These are phyloP conservation scores for Bettongia penicillata DNA, from an alignment of 2,113 vertebrate genomes.

Conservation along the genomic window DNA sequence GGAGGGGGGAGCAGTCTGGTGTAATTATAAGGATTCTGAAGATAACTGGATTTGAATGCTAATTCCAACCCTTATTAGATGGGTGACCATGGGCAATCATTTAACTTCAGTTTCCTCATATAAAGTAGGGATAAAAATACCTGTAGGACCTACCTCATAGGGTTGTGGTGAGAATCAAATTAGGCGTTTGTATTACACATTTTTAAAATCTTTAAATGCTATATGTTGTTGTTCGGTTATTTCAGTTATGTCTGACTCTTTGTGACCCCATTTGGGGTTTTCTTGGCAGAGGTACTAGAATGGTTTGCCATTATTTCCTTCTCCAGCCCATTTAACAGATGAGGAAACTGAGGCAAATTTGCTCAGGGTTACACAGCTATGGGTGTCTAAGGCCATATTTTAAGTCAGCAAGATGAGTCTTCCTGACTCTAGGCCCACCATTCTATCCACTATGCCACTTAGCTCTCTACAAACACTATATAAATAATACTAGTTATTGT, in stretches of 20 bases:
- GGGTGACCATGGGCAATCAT: background rate
- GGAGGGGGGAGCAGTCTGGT: background rate
- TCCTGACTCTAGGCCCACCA: too few species aligned
- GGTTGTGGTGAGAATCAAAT: background rate
- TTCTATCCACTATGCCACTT: too few species aligned
- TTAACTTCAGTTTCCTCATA: background rate
- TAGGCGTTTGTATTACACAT: background rate
- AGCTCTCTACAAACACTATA: background rate
- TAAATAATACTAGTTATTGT: background rate
- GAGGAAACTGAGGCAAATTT: too few species aligned
- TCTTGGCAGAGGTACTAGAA: too few species aligned
- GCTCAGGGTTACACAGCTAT: too few species aligned
- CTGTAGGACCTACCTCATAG: background rate
- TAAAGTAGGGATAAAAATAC: background rate
- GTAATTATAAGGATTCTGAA: background rate
- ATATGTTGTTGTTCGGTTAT: too few species aligned
- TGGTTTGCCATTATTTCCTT: too few species aligned
- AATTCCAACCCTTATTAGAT: background rate
- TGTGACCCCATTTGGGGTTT: too few species aligned
- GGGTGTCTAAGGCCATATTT: too few species aligned
- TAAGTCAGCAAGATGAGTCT: too few species aligned
- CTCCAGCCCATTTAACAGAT: too few species aligned
- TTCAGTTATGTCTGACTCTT: too few species aligned
- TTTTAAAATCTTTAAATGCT: background rate
- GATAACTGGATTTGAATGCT: background rate